phyloP scores from a whole-genome alignment of 2,888 invertebrate genomes.

The Diploptera punctata region DNA sequence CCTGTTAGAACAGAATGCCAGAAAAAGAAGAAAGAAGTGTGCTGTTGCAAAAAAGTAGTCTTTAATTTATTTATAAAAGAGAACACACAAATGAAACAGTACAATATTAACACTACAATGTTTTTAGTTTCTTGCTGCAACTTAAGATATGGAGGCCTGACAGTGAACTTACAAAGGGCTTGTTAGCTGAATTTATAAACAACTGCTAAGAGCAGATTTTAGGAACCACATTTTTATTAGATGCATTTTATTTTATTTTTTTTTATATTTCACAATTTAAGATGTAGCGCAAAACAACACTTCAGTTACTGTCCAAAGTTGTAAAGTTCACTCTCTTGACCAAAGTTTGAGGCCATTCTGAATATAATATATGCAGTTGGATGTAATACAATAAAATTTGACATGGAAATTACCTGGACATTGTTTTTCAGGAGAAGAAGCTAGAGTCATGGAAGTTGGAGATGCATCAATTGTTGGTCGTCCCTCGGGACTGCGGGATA shows the following conservation, averaged over 20 bases:
- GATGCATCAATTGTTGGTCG: constrained; percentile 33
- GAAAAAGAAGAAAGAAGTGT: not conserved
- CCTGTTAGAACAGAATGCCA: not conserved
- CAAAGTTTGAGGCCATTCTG: constrained; percentile 4
- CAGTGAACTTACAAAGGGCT: constrained; percentile 19
- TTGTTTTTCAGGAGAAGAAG: constrained; percentile 33
- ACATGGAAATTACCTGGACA: constrained; percentile 29
- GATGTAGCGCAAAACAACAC: constrained; percentile 22
- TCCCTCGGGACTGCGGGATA: constrained; percentile 39
- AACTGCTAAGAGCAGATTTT: not conserved
- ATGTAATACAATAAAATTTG: constrained; percentile 8
- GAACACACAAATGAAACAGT: not conserved
- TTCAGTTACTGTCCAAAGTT: constrained; percentile 15
- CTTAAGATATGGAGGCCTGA: not conserved
- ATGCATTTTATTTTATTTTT: no score
- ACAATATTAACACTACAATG: not conserved
- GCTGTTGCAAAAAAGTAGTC: not conserved
- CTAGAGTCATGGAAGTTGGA: constrained; percentile 33
- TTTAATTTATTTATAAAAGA: not conserved
- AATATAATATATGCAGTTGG: not conserved
- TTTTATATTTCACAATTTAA: not conserved
- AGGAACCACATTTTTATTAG: no score
- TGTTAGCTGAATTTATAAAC: not conserved
- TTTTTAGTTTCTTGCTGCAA: not conserved
- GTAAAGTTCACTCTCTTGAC: constrained; percentile 29